A percentile compares a stretch with the other conserved stretches of the same genome.
Conservation (phyloP, 2,888 invertebrate genomes). For the Yponomeuta malinellus region DNA sequence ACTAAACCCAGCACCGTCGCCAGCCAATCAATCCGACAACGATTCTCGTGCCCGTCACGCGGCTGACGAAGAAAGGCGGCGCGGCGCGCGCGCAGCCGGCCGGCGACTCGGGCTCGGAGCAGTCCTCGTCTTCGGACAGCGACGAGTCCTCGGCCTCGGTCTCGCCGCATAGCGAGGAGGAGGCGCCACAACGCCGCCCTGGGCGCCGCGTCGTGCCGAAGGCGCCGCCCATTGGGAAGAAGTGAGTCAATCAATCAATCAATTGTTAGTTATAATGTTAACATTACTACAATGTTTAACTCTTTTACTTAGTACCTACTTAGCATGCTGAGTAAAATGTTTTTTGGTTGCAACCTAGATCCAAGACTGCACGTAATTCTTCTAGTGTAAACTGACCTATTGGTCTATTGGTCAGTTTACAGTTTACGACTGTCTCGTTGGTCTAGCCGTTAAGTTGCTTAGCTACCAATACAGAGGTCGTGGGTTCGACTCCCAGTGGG, state of each 20-base stretch:
- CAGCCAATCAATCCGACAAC: neutral
- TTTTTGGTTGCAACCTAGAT: too few species aligned
- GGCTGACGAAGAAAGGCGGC: slow-evolving; percentile 57
- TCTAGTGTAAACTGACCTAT: too few species aligned
- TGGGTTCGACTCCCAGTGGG: too few species aligned
- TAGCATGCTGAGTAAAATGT: too few species aligned
- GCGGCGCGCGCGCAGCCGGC: slow-evolving; percentile 38
- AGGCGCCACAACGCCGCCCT: slow-evolving; percentile 35
- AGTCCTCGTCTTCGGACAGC: slow-evolving; percentile 21
- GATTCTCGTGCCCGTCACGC: neutral
- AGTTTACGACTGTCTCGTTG: too few species aligned
- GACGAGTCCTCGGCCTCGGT: slow-evolving; percentile 23
- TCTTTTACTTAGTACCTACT: too few species aligned
- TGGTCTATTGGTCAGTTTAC: too few species aligned
- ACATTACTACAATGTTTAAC: too few species aligned
- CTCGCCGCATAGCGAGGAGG: slow-evolving; percentile 43
- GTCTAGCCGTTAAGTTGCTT: too few species aligned
- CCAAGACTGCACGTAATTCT: too few species aligned
- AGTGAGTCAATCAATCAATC: neutral
- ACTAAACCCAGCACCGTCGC: neutral
- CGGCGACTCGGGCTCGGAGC: slow-evolving; percentile 39
- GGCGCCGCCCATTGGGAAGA: slow-evolving; percentile 21
- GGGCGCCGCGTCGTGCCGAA: slow-evolving; percentile 16
- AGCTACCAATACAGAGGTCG: too few species aligned
- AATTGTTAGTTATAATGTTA: too few species aligned